These are phyloP conservation scores for Mesoclemmys tuberculata DNA, from an alignment of 2,113 vertebrate species.

Conservation along the genomic window DNA sequence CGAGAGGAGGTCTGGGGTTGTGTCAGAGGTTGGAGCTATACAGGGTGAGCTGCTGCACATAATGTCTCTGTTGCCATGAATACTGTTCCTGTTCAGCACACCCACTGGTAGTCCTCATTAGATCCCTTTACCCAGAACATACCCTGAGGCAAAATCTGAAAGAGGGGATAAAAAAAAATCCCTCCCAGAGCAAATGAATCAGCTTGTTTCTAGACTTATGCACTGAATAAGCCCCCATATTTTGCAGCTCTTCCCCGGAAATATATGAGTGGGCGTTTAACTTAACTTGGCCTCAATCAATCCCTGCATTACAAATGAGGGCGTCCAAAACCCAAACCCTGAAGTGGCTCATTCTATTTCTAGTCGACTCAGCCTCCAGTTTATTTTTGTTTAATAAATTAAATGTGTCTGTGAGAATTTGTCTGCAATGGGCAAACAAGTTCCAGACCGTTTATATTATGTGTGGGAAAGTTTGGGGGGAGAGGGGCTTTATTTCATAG, in stretches of 20 bases:
- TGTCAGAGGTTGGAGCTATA: background rate
- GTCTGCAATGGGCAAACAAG: slow-evolving; percentile 61
- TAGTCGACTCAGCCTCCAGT: slow-evolving; percentile 23
- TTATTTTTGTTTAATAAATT: slow-evolving; percentile 75
- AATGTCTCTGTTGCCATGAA: background rate
- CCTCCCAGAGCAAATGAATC: background rate
- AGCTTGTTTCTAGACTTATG: background rate
- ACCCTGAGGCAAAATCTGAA: accelerated
- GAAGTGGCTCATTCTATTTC: slow-evolving; percentile 67
- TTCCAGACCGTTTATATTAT: slow-evolving; percentile 42
- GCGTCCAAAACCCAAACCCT: slow-evolving; percentile 7
- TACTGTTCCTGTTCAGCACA: background rate
- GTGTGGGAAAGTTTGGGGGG: slow-evolving; percentile 23
- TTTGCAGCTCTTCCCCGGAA: background rate
- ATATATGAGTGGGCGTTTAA: slow-evolving; percentile 1
- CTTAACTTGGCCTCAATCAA: slow-evolving; percentile 49
- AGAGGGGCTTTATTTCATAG: background rate
- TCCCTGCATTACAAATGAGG: slow-evolving; percentile 40
- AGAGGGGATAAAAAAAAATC: background rate
- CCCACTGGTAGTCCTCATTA: background rate
- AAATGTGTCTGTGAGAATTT: slow-evolving; percentile 62
- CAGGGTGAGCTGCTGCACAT: background rate
- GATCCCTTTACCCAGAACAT: background rate
- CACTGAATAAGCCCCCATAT: accelerated
- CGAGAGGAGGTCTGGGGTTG: background rate